Conservation (phyloP, 2,888 invertebrate species). For the Oscheius sp. region DNA sequence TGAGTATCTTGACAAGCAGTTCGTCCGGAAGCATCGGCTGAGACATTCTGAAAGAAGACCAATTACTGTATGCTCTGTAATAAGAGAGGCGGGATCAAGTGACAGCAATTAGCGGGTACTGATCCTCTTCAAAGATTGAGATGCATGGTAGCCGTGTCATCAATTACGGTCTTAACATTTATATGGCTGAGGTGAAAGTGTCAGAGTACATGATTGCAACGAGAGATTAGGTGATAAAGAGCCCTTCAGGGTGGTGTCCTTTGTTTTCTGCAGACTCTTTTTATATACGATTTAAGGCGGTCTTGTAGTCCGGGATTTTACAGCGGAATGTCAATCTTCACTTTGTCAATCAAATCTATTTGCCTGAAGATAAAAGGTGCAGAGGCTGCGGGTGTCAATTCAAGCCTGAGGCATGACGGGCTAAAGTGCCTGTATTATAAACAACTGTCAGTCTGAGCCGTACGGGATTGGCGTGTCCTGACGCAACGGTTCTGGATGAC, state of each 20-base stretch:
- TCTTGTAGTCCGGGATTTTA: constrained; percentile 34
- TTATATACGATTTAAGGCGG: constrained; percentile 16
- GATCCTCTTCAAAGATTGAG: background rate
- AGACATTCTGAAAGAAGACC: constrained; percentile 1
- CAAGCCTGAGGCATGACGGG: constrained; percentile 33
- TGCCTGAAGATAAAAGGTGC: constrained; percentile 36
- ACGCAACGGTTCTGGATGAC: constrained; percentile 13
- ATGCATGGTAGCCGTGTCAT: background rate
- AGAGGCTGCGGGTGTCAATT: constrained; percentile 27
- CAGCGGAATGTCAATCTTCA: constrained; percentile 35
- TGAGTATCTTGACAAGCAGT: constrained; percentile 25
- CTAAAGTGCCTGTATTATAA: constrained; percentile 25
- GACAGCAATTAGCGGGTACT: constrained; percentile 20
- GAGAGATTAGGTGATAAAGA: constrained; percentile 24
- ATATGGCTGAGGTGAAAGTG: constrained; percentile 21
- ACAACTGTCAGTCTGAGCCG: constrained; percentile 33
- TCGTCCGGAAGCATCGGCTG: constrained; percentile 29
- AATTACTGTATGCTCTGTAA: background rate
- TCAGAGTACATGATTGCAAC: constrained; percentile 20
- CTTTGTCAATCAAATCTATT: constrained; percentile 36
- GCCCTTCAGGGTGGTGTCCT: constrained; percentile 9
- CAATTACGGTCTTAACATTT: background rate
- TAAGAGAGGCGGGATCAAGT: background rate
- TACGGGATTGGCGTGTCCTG: constrained; percentile 19
- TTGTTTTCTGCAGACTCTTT: constrained; percentile 15